Base-by-base conservation (phyloP, 1,140 invertebrate genomes). In the Nasonia giraulti region DNA sequence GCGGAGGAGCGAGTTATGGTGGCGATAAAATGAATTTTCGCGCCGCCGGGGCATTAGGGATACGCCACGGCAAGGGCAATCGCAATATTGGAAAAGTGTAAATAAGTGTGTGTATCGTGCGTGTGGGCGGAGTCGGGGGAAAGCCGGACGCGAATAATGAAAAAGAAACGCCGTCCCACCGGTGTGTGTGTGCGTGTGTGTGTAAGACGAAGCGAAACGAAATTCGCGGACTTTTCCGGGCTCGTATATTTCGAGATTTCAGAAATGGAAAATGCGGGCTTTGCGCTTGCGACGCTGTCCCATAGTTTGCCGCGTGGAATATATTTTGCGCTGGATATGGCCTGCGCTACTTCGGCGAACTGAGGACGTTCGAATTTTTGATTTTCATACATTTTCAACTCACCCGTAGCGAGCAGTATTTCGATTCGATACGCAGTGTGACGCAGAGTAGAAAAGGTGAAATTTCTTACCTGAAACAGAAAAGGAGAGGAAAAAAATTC, bases 81-180 rank as follows among this genome's bases (percentile, higher is more conserved):
- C 71, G 86, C 83, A 86, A 87, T 88, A 89, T 89, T 88, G 88
- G 88, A 88, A 89, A 89, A 88, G 87, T 83, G 84, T 88, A 89
- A 89, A 89, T 89, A 88, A 85, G 76, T 62, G 33, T 44, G 27
- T 40, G 37, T 37, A 73, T 33, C 14, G 23, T 10, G 7, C 10
- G 31, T 62, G 47, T 62, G 73, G 33, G 33, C 2, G 10, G 40
- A 27, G 62, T 20, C 73, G 11, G 2, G 11, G 2, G 31, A 44
- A 23, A 40, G 10, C 11, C 23, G 12, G 20, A 17, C 1, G 40
- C 1, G 40, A 14, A 47, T 55, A 82, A 74, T 62, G 11, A 62
- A 82, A 82, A 14, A 23, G 47, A 55, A 55, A 71, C 23, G 11
- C 37, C 7, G 40, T 27, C 27, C 10, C 40, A 7, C 7, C 33